phyloP scores from a whole-genome alignment of 2,113 vertebrate species.

The Micronisus gabar region DNA sequence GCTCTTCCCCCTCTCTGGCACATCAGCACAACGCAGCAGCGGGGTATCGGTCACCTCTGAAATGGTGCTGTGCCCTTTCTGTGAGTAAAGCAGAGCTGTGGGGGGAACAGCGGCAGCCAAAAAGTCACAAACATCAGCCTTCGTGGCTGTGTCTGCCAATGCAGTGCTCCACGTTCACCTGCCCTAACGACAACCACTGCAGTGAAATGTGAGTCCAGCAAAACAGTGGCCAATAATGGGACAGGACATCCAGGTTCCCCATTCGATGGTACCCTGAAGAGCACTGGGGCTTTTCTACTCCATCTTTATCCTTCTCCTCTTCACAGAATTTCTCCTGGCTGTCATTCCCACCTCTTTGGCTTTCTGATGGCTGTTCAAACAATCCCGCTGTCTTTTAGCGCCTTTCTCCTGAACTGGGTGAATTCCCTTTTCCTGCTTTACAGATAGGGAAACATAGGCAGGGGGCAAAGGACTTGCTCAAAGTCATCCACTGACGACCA shows the following conservation, averaged over 20 bases:
- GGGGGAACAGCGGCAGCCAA: neutral
- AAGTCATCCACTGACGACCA: neutral
- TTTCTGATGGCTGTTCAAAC: neutral
- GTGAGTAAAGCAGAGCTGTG: neutral
- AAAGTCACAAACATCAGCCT: fast-evolving
- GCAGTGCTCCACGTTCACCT: neutral
- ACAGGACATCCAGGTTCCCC: neutral
- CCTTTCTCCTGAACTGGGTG: neutral
- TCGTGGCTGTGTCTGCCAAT: fast-evolving
- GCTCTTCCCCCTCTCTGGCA: neutral
- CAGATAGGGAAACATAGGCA: neutral
- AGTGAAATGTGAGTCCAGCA: neutral
- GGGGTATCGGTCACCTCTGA: neutral
- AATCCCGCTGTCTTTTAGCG: fast-evolving
- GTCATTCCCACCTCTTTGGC: neutral
- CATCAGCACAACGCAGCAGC: fast-evolving
- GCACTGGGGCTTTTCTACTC: neutral
- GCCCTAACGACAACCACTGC: neutral
- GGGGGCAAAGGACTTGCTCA: neutral
- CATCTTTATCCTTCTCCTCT: neutral
- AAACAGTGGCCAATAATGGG: neutral
- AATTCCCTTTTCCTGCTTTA: neutral
- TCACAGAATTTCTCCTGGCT: neutral
- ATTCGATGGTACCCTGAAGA: neutral
- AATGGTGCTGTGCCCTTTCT: neutral